Evolutionary conservation across 2,113 vertebrate species (phyloP).

Genomic region (Muntiacus muntjak): DNA sequence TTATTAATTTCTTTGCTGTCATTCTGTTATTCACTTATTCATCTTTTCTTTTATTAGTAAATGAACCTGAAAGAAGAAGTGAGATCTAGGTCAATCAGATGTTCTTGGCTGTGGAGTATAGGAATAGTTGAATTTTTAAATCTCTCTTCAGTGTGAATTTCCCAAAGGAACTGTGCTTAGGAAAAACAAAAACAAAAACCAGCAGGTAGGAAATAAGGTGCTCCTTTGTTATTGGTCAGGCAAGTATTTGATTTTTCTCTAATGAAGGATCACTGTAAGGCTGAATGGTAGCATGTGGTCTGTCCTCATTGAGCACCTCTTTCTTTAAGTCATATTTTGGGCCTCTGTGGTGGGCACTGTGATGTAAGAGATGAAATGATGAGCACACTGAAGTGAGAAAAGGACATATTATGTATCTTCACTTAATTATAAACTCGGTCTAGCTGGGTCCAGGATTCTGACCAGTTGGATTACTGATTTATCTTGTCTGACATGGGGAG

Average conservation of each 20-base stretch:
- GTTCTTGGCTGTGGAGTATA: not conserved
- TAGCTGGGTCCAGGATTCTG: not conserved
- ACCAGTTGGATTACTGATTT: not conserved
- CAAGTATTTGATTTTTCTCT: conserved; percentile 19
- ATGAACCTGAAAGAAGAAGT: not conserved
- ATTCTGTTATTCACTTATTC: not conserved
- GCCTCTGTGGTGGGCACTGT: not conserved
- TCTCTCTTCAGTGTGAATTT: conserved; percentile 18
- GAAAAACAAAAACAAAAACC: not conserved
- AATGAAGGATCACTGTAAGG: not conserved
- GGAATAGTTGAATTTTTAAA: conserved; percentile 7
- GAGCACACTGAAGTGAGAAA: not conserved
- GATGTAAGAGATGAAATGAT: not conserved
- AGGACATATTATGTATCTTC: not conserved
- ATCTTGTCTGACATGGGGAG: not conserved
- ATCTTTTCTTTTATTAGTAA: not conserved
- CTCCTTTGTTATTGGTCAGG: not conserved
- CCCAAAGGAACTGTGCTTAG: not conserved
- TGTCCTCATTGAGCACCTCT: not conserved
- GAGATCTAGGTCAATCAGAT: not conserved
- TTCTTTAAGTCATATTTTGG: not conserved
- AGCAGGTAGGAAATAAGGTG: not conserved
- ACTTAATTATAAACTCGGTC: not conserved
- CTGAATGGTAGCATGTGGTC: not conserved
- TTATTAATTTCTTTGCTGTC: not conserved